Conservation (phyloP, 2,113 vertebrate genomes). For the Hypomesus transpacificus region DNA sequence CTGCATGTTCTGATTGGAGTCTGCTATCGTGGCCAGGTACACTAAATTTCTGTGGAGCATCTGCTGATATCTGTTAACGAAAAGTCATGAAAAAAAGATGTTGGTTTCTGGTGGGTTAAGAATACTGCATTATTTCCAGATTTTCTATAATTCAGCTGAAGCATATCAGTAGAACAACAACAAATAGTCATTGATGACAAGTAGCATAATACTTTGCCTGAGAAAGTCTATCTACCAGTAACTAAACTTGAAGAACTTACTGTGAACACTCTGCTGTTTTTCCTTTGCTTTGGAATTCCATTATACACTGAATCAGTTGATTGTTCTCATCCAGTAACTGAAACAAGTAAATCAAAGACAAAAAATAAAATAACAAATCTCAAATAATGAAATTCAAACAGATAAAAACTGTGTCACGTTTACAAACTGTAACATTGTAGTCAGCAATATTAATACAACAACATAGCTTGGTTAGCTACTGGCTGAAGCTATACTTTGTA, state of each 20-base stretch:
- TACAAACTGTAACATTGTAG: not conserved
- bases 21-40: conserved; percentile 98
- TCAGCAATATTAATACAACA: too few relatives aligned
- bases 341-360: conserved; percentile 37
- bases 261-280: conserved; percentile 98
- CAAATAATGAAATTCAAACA: not conserved
- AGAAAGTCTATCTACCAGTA: not conserved
- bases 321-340: conserved; percentile 99
- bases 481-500: not conserved
- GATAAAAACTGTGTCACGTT: not conserved
- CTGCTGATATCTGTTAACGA: conserved; percentile 88
- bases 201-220: too few relatives aligned
- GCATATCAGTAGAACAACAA: too few relatives aligned
- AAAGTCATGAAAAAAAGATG: conserved; percentile 19
- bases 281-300: conserved; percentile 99
- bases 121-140: not conserved
- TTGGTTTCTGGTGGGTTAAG: not conserved
- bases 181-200: too few relatives aligned
- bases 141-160: too few relatives aligned
- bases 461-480: not conserved
- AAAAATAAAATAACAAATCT: not conserved
- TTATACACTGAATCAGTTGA: conserved; percentile 98
- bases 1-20: conserved; percentile 99
- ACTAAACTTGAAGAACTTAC: conserved; percentile 73
- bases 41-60: conserved; percentile 98